phyloP scores from a whole-genome alignment of 2,888 invertebrate species.

The Phlogophora meticulosa region DNA sequence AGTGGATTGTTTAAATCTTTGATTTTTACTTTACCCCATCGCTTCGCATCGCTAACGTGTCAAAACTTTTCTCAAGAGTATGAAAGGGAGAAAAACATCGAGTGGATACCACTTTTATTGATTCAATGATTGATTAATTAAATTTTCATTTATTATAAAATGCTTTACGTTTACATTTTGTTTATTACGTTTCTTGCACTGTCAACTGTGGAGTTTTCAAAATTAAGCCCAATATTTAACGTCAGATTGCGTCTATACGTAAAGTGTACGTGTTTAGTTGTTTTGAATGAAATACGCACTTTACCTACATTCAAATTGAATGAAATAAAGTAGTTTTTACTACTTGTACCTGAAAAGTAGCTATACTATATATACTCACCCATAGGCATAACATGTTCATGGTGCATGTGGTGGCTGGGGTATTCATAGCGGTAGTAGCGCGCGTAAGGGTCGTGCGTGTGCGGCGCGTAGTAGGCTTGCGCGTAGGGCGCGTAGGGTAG shows the following conservation, averaged over 20 bases:
- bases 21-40: neutral
- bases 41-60: neutral
- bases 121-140: neutral
- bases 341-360: conserved; percentile 30
- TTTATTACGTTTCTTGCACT: neutral
- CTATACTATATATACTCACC: conserved; percentile 83
- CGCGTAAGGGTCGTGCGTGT: conserved; percentile 86
- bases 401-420: conserved; percentile 83
- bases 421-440: conserved; percentile 89
- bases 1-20: neutral
- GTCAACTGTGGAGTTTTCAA: neutral
- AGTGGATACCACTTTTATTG: neutral
- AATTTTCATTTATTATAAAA: neutral
- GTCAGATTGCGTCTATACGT: neutral
- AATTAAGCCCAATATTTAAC: neutral
- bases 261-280: neutral
- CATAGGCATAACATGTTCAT: conserved; percentile 87
- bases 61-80: conserved; percentile 1
- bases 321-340: conserved; percentile 1
- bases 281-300: conserved; percentile 4
- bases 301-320: neutral
- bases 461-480: conserved; percentile 81
- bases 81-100: neutral
- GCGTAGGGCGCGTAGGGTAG: conserved; percentile 77
- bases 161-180: neutral